These are phyloP conservation scores for Poeciliopsis paucimaculata DNA, from an alignment of 2,797 vertebrate species.

Conservation along the genomic window DNA sequence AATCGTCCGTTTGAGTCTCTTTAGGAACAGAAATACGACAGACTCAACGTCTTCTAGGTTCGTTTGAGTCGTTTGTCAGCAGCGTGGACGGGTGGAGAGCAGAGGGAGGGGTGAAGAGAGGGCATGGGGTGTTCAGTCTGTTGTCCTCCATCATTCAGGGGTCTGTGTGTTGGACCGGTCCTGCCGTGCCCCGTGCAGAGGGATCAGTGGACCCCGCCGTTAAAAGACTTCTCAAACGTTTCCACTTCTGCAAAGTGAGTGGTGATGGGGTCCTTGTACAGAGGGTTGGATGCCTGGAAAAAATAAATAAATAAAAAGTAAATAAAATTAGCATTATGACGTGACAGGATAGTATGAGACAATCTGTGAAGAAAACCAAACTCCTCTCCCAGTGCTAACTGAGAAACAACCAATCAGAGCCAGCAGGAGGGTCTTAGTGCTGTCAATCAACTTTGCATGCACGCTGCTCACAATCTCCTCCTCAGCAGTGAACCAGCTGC, in stretches of 20 bases:
- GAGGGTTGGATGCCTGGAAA: slow-evolving; percentile 93
- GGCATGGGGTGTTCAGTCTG: slow-evolving; percentile 21
- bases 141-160: slow-evolving; percentile 36
- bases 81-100: neutral
- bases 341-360: neutral
- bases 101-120: slow-evolving; percentile 26
- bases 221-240: slow-evolving; percentile 89
- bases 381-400: too few species aligned
- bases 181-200: slow-evolving; percentile 66
- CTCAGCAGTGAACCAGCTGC: too few species aligned
- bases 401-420: too few species aligned
- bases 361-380: too few species aligned
- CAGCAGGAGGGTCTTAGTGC: too few species aligned
- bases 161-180: slow-evolving; percentile 74
- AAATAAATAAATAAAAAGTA: neutral
- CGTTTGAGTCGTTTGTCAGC: slow-evolving; percentile 13
- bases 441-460: too few species aligned
- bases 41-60: slow-evolving; percentile 1
- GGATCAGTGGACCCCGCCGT: slow-evolving; percentile 90
- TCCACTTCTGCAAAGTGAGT: slow-evolving; percentile 88
- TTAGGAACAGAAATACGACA: slow-evolving; percentile 4
- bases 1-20: slow-evolving; percentile 1
- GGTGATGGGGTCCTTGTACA: slow-evolving; percentile 92
- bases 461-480: too few species aligned
- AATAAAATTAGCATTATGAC: neutral